Evolutionary conservation across 2,888 invertebrate genomes (phyloP).

Genomic region (Agrenia bidenticulata): DNA sequence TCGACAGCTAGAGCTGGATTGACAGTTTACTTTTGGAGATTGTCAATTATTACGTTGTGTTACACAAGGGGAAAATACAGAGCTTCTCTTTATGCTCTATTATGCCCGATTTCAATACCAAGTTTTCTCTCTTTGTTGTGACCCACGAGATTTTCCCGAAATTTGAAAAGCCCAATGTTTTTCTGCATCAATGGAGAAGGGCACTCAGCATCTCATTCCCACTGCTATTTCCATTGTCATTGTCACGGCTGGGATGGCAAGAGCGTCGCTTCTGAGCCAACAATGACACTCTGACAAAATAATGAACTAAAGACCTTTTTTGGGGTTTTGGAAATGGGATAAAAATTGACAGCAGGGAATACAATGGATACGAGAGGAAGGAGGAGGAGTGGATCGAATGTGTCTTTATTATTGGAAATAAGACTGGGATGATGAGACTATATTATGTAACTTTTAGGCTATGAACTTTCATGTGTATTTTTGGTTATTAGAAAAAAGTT

Average conservation of each 20-base stretch:
- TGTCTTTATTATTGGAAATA: no score
- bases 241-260: not conserved
- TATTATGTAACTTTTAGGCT: no score
- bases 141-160: conserved; percentile 1
- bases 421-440: no score
- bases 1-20: not conserved
- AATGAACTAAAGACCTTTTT: no score
- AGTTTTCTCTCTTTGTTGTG: not conserved
- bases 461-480: no score
- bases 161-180: conserved; percentile 10
- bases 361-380: no score
- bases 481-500: no score
- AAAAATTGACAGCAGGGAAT: no score
- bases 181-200: conserved; percentile 13
- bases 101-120: not conserved
- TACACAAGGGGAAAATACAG: not conserved
- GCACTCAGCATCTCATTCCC: conserved; percentile 1
- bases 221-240: not conserved
- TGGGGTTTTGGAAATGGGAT: no score
- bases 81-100: not conserved
- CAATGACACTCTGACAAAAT: conserved; percentile 8
- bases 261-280: not conserved
- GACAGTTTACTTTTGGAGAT: conserved; percentile 2
- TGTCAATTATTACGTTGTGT: conserved; percentile 1
- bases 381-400: no score